Conservation (phyloP, 2,797 vertebrate genomes). For the Caiman crocodilus region DNA sequence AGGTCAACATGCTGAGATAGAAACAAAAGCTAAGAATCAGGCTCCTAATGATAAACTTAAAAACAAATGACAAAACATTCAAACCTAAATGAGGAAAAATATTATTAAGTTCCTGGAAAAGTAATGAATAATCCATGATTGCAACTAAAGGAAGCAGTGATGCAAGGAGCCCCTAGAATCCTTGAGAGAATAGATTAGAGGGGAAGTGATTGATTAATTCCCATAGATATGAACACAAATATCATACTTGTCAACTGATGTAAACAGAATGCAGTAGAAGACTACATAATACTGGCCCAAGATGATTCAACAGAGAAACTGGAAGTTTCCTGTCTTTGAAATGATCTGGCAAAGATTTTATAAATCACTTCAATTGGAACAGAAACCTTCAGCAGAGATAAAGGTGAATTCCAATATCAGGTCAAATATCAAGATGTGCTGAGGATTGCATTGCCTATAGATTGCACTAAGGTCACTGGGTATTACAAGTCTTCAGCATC, state of each 20-base stretch:
- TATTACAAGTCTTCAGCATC: not conserved
- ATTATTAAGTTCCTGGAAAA: not conserved
- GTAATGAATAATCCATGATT: not conserved
- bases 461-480: not conserved
- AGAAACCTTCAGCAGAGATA: not conserved
- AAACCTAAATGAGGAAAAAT: not conserved
- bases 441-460: not conserved
- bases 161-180: not conserved
- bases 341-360: not conserved
- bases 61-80: not conserved
- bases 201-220: not conserved
- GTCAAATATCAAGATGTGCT: not conserved
- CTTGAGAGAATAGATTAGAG: not conserved
- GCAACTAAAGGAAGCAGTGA: not conserved
- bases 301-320: not conserved
- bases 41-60: not conserved
- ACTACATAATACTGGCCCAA: rapidly evolving
- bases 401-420: not conserved
- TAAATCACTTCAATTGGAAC: not conserved
- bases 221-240: not conserved
- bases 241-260: not conserved
- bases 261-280: not conserved
- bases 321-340: not conserved
- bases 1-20: not conserved
- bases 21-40: not conserved